Percentiles rank a stretch among this genome's conserved stretches.
Conservation (phyloP, 1,140 invertebrate genomes). For the Anastrepha obliqua region DNA sequence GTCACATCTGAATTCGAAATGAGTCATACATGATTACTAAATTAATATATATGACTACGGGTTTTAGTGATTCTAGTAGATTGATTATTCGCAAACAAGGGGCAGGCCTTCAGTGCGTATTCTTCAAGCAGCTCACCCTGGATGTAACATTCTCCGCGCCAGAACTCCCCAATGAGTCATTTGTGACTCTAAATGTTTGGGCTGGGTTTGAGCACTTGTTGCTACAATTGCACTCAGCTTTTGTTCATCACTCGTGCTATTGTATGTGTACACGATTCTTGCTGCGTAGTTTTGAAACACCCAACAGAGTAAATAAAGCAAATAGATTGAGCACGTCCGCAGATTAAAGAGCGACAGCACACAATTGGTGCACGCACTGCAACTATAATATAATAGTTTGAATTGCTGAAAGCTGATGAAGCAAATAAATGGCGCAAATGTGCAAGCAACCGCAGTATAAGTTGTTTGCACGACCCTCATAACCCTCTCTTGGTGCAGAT, state of each 20-base stretch:
- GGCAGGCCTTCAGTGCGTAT: too few species aligned
- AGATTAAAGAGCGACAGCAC: background rate
- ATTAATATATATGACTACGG: too few species aligned
- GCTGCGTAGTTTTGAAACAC: background rate
- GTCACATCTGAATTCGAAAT: too few species aligned
- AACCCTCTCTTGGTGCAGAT: background rate
- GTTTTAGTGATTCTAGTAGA: too few species aligned
- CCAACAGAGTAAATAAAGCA: background rate
- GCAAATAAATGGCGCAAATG: background rate
- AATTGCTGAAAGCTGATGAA: background rate
- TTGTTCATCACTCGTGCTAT: background rate
- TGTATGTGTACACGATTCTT: background rate
- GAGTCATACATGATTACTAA: too few species aligned
- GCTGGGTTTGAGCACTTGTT: background rate
- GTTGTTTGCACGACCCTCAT: background rate
- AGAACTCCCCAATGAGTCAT: too few species aligned
- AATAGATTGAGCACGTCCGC: background rate
- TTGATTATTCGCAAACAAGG: too few species aligned
- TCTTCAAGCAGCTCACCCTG: too few species aligned
- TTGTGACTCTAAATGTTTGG: too few species aligned
- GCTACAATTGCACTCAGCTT: background rate
- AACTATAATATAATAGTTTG: background rate
- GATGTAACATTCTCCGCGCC: too few species aligned
- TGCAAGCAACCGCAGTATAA: background rate
- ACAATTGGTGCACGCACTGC: background rate